Evolutionary conservation across 1,140 invertebrate species (phyloP).

Genomic region (Lucilia sericata): DNA sequence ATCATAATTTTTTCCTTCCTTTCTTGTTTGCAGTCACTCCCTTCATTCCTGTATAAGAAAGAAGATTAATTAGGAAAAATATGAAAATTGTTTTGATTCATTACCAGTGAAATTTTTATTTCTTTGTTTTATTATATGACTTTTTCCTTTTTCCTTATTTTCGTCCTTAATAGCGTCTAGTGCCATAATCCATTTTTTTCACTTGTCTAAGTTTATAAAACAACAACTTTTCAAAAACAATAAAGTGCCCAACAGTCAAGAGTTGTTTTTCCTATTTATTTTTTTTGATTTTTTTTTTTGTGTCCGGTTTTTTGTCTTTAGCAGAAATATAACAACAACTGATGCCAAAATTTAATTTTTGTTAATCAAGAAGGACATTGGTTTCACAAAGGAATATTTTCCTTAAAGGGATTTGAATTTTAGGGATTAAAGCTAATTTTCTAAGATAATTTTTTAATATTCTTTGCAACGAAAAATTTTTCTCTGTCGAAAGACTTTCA

Average conservation of each 20-base stretch:
- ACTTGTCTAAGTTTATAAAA: conserved; percentile 28
- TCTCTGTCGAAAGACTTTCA: too few relatives aligned
- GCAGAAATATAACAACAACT: neutral
- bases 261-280: neutral
- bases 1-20: conserved; percentile 23
- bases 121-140: neutral
- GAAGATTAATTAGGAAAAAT: conserved; percentile 63
- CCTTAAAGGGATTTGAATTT: neutral
- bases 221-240: conserved; percentile 34
- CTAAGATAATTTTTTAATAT: too few relatives aligned
- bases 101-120: conserved; percentile 52
- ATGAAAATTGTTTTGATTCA: conserved; percentile 58
- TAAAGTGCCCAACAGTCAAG: conserved; percentile 9
- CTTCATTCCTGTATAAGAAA: conserved; percentile 43
- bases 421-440: too few relatives aligned
- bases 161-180: conserved; percentile 22
- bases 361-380: conserved; percentile 16
- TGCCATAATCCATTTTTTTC: conserved; percentile 42
- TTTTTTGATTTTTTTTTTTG: neutral
- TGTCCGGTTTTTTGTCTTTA: neutral
- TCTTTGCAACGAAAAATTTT: too few relatives aligned
- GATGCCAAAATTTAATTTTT: conserved; percentile 36
- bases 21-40: neutral
- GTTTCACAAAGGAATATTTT: neutral
- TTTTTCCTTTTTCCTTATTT: neutral